Conservation (phyloP, 2,888 invertebrate genomes). For the Gortyna flavago region DNA sequence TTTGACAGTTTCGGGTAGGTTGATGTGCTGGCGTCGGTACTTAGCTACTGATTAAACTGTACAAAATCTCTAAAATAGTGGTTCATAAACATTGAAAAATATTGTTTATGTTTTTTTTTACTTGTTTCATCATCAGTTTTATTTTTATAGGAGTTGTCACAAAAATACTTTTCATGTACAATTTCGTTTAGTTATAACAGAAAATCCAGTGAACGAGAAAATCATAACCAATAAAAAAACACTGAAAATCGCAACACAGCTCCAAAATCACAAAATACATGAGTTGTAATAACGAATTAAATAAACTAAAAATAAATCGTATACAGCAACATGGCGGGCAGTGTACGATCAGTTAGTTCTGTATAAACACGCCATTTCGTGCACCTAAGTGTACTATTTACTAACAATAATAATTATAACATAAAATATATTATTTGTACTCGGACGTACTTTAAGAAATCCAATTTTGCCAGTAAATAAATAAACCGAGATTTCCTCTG, state of each 20-base stretch:
- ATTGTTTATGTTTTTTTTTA: background rate
- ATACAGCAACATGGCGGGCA: conserved; percentile 30
- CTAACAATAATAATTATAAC: conserved; percentile 57
- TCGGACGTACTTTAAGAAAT: conserved; percentile 22
- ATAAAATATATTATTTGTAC: conserved; percentile 31
- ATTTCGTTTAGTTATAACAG: background rate
- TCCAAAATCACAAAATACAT: background rate
- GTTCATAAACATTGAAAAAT: conserved; percentile 12
- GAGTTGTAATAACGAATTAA: conserved; percentile 1
- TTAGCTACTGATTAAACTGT: conserved; percentile 20
- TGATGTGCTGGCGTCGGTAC: no score
- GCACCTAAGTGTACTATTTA: conserved; percentile 52
- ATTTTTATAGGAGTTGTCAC: background rate
- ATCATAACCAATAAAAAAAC: background rate
- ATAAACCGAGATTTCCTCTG: conserved; percentile 25
- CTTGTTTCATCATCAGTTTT: background rate
- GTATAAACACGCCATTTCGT: conserved; percentile 59
- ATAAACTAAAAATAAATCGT: conserved; percentile 39
- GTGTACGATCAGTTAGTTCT: conserved; percentile 50
- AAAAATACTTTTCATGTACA: background rate
- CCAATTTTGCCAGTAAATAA: conserved; percentile 28
- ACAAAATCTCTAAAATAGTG: conserved; percentile 20
- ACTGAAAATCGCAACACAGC: background rate
- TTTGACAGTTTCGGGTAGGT: no score
- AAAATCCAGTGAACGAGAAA: background rate